Base-by-base conservation (phyloP, 2,113 vertebrate genomes). In the Stegastes partitus region DNA sequence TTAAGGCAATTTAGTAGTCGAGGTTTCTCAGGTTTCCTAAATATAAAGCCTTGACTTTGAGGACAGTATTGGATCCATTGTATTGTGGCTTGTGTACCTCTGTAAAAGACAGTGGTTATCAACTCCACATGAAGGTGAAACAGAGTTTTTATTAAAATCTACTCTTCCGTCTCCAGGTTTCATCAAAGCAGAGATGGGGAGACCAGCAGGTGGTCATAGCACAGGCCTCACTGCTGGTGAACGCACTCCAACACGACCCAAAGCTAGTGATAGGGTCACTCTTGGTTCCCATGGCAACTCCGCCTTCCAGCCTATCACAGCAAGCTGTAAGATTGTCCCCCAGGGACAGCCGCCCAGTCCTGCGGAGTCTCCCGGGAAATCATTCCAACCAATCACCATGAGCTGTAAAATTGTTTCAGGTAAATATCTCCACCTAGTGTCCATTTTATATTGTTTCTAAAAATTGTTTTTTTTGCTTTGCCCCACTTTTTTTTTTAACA, bases 341-440 rank as follows among this genome's bases (percentile, higher is more conserved):
- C 97, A 97, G 84, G 95, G 95, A 81, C 96, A 97, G 90, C 92
- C 94, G 58, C 95, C 97, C 21, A 97, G 95, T 88, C 96, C 97
- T 11, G 92, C 95, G 0, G 97, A 99, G 85, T 99, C 98, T 49
- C 98, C 98, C 6, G 97, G 98, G 87, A 99, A 99, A 79, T 97
- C 97, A 21, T 99, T 99, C 89, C 97, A 99, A 87, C 98, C 98
- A 47, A 99, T 99, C 92, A 99, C 98, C 64, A 98, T 98, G 97
- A 99, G 98, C 95, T 99, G 98, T 94, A 99, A 99, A 93, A 99
- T 99, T 72, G 97, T 99, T 84, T 99, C 98, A 95, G 98, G 98
- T 99, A 95, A 82, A 73, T 67, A 68, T 83, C 56, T 68, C 57
- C 82, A 42, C 23, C 63, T 12, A 37, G 55, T 79, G 66, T 31